phyloP scores from a whole-genome alignment of 1,140 invertebrate genomes.

The Nebria ingens region DNA sequence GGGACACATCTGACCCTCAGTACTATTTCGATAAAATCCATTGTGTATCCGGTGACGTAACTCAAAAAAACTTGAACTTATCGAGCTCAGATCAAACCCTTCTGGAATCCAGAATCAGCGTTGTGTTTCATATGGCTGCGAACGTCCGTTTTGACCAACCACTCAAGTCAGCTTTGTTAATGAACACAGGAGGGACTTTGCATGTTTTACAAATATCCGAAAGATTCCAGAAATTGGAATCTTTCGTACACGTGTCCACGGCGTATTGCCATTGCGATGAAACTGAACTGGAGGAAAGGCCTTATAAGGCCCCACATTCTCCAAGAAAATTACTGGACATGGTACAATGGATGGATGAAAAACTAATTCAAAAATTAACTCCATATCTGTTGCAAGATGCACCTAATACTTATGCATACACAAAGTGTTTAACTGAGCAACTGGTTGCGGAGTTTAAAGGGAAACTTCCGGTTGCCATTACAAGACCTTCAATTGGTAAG shows the following conservation, averaged over 20 bases:
- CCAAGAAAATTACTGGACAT: constrained; percentile 61
- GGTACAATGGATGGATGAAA: constrained; percentile 65
- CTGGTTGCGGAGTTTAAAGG: constrained; percentile 48
- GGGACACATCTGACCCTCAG: constrained; percentile 38
- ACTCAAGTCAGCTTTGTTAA: constrained; percentile 38
- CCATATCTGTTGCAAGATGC: constrained; percentile 62
- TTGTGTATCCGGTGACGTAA: constrained; percentile 37
- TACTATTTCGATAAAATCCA: constrained; percentile 29
- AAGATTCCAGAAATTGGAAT: constrained; percentile 28
- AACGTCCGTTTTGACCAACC: constrained; percentile 49
- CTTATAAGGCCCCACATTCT: constrained; percentile 55
- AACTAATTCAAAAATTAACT: constrained; percentile 57
- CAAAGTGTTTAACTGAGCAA: constrained; percentile 63
- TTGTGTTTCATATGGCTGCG: constrained; percentile 72
- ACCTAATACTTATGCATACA: constrained; percentile 74
- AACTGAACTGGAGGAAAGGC: constrained; percentile 52
- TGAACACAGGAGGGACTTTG: constrained; percentile 39
- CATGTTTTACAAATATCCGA: constrained; percentile 36
- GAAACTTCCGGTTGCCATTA: constrained; percentile 55
- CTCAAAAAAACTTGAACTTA: constrained; percentile 43
- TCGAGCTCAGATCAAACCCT: constrained; percentile 40
- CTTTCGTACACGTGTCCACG: constrained; percentile 70
- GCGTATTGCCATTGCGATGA: constrained; percentile 71
- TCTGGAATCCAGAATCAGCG: constrained; percentile 48
- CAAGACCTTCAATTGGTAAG: constrained; percentile 67